These are phyloP conservation scores for Pterocles burchelli DNA, from an alignment of 2,113 vertebrate species.

Conservation along the genomic window DNA sequence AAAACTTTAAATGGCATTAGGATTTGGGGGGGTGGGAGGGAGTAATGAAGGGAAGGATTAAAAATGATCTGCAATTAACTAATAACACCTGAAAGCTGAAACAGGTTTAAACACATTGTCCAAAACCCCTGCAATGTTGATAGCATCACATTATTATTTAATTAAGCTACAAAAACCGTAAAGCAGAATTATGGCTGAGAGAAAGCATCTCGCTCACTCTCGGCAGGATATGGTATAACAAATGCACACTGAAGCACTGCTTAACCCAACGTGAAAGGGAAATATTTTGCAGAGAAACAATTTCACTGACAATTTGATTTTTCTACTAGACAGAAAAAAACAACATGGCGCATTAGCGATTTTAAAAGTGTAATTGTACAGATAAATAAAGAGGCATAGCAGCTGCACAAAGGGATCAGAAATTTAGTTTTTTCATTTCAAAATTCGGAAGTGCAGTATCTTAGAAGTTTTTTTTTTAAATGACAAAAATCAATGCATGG, in stretches of 20 bases:
- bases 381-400: slow-evolving; percentile 46
- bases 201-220: not conserved
- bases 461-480: not conserved
- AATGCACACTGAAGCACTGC: slow-evolving; percentile 76
- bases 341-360: slow-evolving; percentile 12
- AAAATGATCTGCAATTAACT: slow-evolving; percentile 73
- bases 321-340: slow-evolving; percentile 56
- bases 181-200: slow-evolving; percentile 74
- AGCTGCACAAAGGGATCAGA: slow-evolving; percentile 2
- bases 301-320: slow-evolving; percentile 46
- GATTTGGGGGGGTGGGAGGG: not conserved
- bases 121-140: slow-evolving; percentile 71
- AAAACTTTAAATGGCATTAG: slow-evolving; percentile 58
- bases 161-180: slow-evolving; percentile 71
- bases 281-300: slow-evolving; percentile 24
- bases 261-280: slow-evolving; percentile 62
- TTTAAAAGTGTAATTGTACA: slow-evolving; percentile 26
- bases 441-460: slow-evolving; percentile 27
- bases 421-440: not conserved
- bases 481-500: not conserved
- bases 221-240: slow-evolving; percentile 64
- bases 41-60: slow-evolving; percentile 46
- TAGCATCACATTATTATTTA: slow-evolving; percentile 75
- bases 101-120: slow-evolving; percentile 72
- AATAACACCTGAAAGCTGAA: slow-evolving; percentile 61